Evolutionary conservation across 2,797 vertebrate species (phyloP), one percentile per base, ranked within the genome.

Genomic region (Bovichtus diacanthus): DNA sequence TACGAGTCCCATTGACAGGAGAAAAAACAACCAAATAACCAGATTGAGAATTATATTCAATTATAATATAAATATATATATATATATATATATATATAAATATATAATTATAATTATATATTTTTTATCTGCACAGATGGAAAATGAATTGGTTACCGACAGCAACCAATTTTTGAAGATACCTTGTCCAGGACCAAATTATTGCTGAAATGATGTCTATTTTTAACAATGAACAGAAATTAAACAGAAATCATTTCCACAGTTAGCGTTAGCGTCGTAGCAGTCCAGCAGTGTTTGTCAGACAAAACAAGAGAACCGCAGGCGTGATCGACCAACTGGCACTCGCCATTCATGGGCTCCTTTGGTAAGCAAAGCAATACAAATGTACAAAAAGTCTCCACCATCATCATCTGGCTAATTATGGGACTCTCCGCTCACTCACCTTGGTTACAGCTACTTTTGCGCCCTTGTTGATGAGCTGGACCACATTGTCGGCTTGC

Each of bases 391-490:
- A 21, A 23, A 47, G 25, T 15, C 11, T 44, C 16, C 15, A 53
- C 5, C 29, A 16, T 27, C 51, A 71, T 51, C 23, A 54, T 10
- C 0, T 3, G 13, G 25, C 2, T 43, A 0, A 51, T 12, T 4
- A 7, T 23, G 19, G 44, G 25, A 16, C 38, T 7, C 19, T n/a
- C 31, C 11, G 8, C 1, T 19, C 80, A 83, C 96, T 97, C 95
- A 99, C 98, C 97, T 98, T 99, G 93, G 98, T 99, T 93, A 99
- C 96, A 0, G 97, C 98, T 94, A 99, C 97, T 93, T 97, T 97
- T 88, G 97, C 98, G 4, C 98, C 98, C 95, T 95, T 98, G 96
- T 99, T 99, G 95, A 99, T 99, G 87, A 99, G 97, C 95, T 99
- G 97, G 90, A 99, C 97, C 95, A 99, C 98, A 97, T 97, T 96